Evolutionary conservation across 2,888 invertebrate genomes (phyloP).

Genomic region (Suillia variegata): DNA sequence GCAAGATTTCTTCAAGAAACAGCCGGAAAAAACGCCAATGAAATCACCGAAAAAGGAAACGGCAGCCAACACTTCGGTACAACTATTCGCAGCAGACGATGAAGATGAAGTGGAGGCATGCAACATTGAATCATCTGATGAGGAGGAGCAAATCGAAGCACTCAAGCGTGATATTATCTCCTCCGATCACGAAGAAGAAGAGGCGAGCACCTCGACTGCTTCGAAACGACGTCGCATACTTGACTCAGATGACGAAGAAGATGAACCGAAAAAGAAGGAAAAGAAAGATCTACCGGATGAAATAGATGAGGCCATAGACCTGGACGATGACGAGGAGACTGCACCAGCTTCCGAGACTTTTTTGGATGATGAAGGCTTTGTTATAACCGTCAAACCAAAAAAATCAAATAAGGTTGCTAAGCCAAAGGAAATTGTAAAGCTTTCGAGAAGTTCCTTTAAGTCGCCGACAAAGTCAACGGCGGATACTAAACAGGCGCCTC

Average conservation of each 20-base stretch:
- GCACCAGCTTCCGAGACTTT: constrained; percentile 44
- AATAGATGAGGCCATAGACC: constrained; percentile 16
- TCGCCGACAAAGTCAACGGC: constrained; percentile 21
- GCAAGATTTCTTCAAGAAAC: constrained; percentile 36
- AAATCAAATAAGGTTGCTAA: constrained; percentile 23
- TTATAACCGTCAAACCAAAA: constrained; percentile 50
- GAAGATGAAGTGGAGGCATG: constrained; percentile 23
- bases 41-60: constrained; percentile 23
- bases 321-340: constrained; percentile 24
- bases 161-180: constrained; percentile 45
- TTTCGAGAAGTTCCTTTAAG: constrained; percentile 17
- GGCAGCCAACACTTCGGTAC: constrained; percentile 43
- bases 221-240: constrained; percentile 50
- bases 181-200: constrained; percentile 36
- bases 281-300: constrained; percentile 32
- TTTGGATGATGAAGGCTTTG: constrained; percentile 57
- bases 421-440: constrained; percentile 9
- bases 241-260: constrained; percentile 55
- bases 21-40: constrained; percentile 23
- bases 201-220: constrained; percentile 2
- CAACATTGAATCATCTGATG: constrained; percentile 45
- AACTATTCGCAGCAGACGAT: constrained; percentile 45
- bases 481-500: constrained; percentile 38
- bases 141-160: constrained; percentile 52
- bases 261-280: constrained; percentile 43